These are phyloP conservation scores for Pithecia hirsuta DNA, from an alignment of 2,797 vertebrate genomes.

Conservation along the genomic window DNA sequence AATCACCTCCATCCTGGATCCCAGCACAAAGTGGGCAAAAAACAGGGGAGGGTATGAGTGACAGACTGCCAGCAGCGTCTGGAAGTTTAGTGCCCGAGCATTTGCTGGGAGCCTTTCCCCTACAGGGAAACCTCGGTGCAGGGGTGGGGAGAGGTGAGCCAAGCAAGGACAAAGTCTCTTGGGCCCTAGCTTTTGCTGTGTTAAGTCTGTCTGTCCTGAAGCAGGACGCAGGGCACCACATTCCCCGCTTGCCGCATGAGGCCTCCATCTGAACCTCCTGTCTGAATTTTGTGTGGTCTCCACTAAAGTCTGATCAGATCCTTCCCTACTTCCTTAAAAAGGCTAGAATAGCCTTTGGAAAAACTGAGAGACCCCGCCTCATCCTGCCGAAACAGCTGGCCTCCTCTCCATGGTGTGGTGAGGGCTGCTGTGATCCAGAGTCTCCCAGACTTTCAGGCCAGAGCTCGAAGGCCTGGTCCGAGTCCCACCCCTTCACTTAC, in stretches of 20 bases:
- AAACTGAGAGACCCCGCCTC: background rate
- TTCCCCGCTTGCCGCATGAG: background rate
- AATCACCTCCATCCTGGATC: background rate
- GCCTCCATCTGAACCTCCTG: background rate
- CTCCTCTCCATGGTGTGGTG: background rate
- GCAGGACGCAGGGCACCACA: no score
- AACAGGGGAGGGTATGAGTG: background rate
- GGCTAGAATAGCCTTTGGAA: background rate
- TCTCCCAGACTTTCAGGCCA: background rate
- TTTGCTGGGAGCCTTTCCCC: background rate
- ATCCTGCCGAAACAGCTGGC: background rate
- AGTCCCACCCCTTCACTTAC: background rate
- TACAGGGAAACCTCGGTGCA: background rate
- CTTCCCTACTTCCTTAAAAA: background rate
- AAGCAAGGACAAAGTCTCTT: background rate
- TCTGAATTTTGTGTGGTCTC: background rate
- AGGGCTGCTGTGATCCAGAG: background rate
- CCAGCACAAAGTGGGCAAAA: background rate
- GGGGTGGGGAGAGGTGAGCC: accelerated
- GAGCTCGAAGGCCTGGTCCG: background rate
- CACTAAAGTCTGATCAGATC: background rate
- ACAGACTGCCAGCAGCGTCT: background rate
- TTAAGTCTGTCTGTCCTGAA: background rate
- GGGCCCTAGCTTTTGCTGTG: background rate
- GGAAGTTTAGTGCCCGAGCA: no score